Conservation (phyloP, 2,888 invertebrate species). For the Drosophila anomelani region DNA sequence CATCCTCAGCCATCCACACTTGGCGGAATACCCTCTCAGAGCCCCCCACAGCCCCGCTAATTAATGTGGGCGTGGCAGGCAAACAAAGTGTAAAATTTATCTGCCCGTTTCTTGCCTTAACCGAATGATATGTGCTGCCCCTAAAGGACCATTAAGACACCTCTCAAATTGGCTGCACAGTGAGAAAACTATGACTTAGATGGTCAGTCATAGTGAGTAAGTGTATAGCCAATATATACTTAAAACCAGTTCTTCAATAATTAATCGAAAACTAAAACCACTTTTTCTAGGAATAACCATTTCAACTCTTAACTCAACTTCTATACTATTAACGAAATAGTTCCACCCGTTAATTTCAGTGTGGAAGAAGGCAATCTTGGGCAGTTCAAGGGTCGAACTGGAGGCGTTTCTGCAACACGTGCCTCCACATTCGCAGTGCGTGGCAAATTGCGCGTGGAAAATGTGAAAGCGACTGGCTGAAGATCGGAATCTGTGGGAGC, state of each 20-base stretch:
- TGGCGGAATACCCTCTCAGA: background rate
- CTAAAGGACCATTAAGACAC: constrained; percentile 36
- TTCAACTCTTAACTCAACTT: no score
- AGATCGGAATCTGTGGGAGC: constrained; percentile 48
- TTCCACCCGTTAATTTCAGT: constrained; percentile 13
- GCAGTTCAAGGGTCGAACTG: constrained; percentile 33
- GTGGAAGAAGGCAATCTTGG: constrained; percentile 5
- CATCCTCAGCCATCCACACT: constrained; percentile 14
- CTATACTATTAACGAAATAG: background rate
- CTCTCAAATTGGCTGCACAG: constrained; percentile 28
- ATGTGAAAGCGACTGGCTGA: constrained; percentile 73
- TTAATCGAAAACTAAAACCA: background rate
- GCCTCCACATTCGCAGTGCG: constrained; percentile 47
- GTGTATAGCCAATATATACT: no score
- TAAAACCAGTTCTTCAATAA: no score
- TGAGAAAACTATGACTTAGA: background rate
- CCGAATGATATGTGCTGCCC: constrained; percentile 45
- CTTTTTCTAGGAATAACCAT: background rate
- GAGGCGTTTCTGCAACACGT: constrained; percentile 45
- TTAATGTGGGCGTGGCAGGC: constrained; percentile 42
- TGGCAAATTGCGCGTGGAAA: constrained; percentile 57
- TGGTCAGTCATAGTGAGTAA: no score
- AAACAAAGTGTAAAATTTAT: constrained; percentile 56
- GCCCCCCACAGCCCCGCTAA: constrained; percentile 37
- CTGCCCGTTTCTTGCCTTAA: constrained; percentile 26